Percentiles rank a stretch among this genome's conserved stretches.
Conservation (phyloP, 2,888 invertebrate species). For the Apoda limacodes region DNA sequence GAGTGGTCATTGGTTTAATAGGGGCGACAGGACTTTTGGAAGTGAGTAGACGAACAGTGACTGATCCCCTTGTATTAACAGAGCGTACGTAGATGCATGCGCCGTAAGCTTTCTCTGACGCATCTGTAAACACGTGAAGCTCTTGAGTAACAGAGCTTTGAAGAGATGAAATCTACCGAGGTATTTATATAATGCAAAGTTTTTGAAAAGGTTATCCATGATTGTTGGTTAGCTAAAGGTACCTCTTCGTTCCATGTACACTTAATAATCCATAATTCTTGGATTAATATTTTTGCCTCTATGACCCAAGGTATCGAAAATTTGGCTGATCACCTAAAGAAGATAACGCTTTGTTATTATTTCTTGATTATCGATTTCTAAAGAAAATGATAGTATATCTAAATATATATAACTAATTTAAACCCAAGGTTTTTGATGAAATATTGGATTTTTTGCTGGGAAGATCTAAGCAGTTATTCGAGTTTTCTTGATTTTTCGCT, state of each 20-base stretch:
- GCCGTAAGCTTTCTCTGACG: no score
- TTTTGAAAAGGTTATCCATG: neutral
- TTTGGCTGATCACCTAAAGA: no score
- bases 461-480: no score
- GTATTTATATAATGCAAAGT: slow-evolving; percentile 1
- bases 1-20: no score
- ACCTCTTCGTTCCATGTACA: slow-evolving; percentile 6
- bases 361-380: slow-evolving; percentile 10
- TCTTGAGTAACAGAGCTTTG: neutral
- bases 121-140: slow-evolving; percentile 1
- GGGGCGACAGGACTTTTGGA: slow-evolving; percentile 8
- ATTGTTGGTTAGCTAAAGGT: no score
- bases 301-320: slow-evolving; percentile 22
- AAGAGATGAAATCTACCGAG: neutral
- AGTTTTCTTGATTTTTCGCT: no score
- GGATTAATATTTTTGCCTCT: no score
- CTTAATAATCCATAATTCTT: slow-evolving; percentile 18
- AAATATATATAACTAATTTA: slow-evolving; percentile 17
- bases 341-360: no score
- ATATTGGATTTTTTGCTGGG: slow-evolving; percentile 9
- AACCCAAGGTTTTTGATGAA: slow-evolving; percentile 19
- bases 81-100: no score
- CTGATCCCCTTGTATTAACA: neutral
- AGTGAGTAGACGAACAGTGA: slow-evolving; percentile 2
- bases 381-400: slow-evolving; percentile 16